Base-by-base conservation (phyloP, 2,113 vertebrate genomes). In the Oreocharis arfaki region DNA sequence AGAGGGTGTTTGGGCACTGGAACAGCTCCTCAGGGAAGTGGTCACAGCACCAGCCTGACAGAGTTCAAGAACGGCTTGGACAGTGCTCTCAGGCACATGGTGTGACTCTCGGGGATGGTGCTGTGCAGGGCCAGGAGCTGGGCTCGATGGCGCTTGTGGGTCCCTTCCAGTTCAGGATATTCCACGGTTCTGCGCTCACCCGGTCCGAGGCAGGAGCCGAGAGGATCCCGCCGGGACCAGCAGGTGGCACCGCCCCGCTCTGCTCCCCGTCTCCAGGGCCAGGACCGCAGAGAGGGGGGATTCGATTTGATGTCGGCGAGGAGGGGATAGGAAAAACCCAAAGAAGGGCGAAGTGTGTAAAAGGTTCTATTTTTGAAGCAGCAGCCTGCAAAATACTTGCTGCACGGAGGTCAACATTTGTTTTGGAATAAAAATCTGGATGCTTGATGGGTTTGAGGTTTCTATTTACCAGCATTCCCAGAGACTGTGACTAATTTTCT, bases 11-110 rank as follows among this genome's bases (percentile, higher is more conserved):
- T 26, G 41, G 16, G 59, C 76, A 9, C 35, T 65, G 59, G 42
- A 37, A 33, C 22, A 57, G 41, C 35, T 64, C 35, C 22, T 15
- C 67, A 23, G 18, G 35, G 42, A 0, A 50, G 59, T 2, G 27
- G 4, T 16, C 32, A 37, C 59, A 57, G 42, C 76, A 33, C 18
- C 75, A 73, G 42, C 14, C 57, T 19, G 76, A 3, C 20, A 23
- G 42, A 64, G 50, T 0, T 27, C 50, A 49, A 6, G 42, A 8
- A 27, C 5, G 0, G 1, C 1, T 27, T 27, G 86, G 8, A 6
- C 4, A 42, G 1, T 3, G 3, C 32, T 13, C 26, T 50, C 0
- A 4, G 32, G 12, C 10, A 7, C 76, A 7, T 0, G 50, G 10
- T 19, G 59, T 65, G 42, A 42, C 9, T 28, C 7, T 10, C 23